Conservation (phyloP, 2,797 vertebrate species). For the Spondyliosoma cantharus region DNA sequence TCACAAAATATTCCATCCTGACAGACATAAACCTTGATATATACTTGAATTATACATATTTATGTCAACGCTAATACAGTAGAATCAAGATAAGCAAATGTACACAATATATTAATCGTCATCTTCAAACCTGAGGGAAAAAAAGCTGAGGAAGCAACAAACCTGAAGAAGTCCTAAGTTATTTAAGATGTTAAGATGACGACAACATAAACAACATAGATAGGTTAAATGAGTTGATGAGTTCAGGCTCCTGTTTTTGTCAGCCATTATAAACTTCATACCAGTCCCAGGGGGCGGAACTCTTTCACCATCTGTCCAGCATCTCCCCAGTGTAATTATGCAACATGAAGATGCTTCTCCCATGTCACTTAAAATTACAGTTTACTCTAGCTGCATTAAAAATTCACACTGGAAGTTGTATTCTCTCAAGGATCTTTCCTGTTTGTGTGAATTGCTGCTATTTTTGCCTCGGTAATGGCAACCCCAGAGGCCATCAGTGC, state of each 20-base stretch:
- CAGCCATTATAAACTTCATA: conserved; percentile 7
- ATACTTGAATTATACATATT: too few species aligned
- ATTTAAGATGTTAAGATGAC: background rate
- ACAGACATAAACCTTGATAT: too few species aligned
- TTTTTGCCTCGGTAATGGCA: conserved; percentile 40
- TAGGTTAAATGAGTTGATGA: background rate
- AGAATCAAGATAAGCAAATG: too few species aligned
- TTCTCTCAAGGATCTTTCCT: conserved; percentile 11
- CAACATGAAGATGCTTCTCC: background rate
- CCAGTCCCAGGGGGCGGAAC: background rate
- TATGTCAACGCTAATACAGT: too few species aligned
- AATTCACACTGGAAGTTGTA: background rate
- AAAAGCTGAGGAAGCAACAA: background rate
- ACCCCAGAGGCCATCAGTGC: conserved; percentile 26
- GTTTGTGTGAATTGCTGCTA: conserved; percentile 28
- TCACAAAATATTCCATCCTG: too few species aligned
- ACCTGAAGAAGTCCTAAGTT: background rate
- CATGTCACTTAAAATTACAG: conserved; percentile 12
- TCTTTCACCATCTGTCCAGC: background rate
- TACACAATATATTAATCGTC: too few species aligned
- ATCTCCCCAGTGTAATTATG: conserved; percentile 2
- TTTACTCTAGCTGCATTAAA: conserved; percentile 1
- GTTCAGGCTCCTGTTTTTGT: background rate
- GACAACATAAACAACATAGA: background rate
- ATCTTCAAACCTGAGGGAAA: too few species aligned